Evolutionary conservation across 2,888 invertebrate genomes (phyloP).

Genomic region (Pristionchus entomophagus): DNA sequence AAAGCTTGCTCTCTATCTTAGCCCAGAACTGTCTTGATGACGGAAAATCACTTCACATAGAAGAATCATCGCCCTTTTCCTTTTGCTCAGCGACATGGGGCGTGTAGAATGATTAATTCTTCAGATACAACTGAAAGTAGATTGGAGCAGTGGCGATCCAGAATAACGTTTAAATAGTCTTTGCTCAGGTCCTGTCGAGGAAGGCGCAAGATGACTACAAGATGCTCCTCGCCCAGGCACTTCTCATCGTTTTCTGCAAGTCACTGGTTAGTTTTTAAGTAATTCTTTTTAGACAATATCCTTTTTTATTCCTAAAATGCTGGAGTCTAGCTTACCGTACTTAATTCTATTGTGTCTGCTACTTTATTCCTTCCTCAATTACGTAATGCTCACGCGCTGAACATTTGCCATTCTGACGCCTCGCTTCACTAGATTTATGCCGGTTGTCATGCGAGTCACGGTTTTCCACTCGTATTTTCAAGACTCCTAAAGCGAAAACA

Average conservation of each 20-base stretch:
- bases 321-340: constrained; percentile 72
- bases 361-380: too few relatives aligned
- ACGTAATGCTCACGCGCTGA: too few relatives aligned
- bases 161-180: too few relatives aligned
- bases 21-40: too few relatives aligned
- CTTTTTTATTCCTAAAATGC: constrained; percentile 64
- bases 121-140: too few relatives aligned
- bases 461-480: not conserved
- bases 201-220: constrained; percentile 62
- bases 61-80: too few relatives aligned
- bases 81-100: too few relatives aligned
- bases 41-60: too few relatives aligned
- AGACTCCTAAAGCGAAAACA: not conserved
- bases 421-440: not conserved
- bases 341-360: too few relatives aligned
- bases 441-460: constrained; percentile 14
- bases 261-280: constrained; percentile 64
- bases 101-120: too few relatives aligned
- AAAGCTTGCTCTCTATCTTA: too few relatives aligned
- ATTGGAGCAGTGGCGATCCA: too few relatives aligned
- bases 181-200: constrained; percentile 79
- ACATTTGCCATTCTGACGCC: constrained; percentile 9
- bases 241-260: constrained; percentile 74
- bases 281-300: constrained; percentile 50
- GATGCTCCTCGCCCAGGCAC: constrained; percentile 75